Base-by-base conservation (phyloP, 2,113 vertebrate species). In the Leptodactylus fuscus region DNA sequence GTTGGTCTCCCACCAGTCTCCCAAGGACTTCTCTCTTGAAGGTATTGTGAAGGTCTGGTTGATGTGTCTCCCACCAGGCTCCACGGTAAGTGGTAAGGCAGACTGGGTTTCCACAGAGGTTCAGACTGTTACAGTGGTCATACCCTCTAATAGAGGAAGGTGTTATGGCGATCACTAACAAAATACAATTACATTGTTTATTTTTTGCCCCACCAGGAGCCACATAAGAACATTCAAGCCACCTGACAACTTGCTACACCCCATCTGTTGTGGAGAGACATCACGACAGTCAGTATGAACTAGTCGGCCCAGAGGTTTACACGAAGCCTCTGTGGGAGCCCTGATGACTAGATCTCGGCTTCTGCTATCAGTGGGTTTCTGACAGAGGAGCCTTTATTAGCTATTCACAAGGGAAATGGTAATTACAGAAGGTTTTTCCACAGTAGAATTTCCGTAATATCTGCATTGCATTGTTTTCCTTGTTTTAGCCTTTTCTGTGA, bases 381-480 rank as follows among this genome's bases (percentile, higher is more conserved):
- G 34, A 69, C 32, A 69, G 65, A 9, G 20, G 65, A 38, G 18
- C 18, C 65, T 69, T 69, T 69, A 69, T 69, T 36, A 69, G 32
- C 7, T 15, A 36, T 38, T 32, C 29, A 36, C 65, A 6, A 3
- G 65, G 65, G 6, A 69, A 11, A 22, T 38, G 34, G 32, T 69
- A 69, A 69, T 38, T 69, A 38, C 16, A 38, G 65, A 69, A 69
- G 65, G 13, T 69, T 34, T 62, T 69, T 69, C 34, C 65, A 69
- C 34, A 69, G 32, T 38, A 69, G 34, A 36, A 34, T 27, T 18
- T 67, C 29, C 6, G 15, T 5, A 67, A 32, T 34, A 36, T 69
- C 34, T 69, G 38, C 32, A 69, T 38, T 4, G 9, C 65, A 38
- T 69, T 69, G 65, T 38, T 69, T 69, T 38, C 34, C 32, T 18